Evolutionary conservation across 2,797 vertebrate species (phyloP), one percentile per base, ranked within the genome.

Genomic region (Brachyrhaphis roseni): DNA sequence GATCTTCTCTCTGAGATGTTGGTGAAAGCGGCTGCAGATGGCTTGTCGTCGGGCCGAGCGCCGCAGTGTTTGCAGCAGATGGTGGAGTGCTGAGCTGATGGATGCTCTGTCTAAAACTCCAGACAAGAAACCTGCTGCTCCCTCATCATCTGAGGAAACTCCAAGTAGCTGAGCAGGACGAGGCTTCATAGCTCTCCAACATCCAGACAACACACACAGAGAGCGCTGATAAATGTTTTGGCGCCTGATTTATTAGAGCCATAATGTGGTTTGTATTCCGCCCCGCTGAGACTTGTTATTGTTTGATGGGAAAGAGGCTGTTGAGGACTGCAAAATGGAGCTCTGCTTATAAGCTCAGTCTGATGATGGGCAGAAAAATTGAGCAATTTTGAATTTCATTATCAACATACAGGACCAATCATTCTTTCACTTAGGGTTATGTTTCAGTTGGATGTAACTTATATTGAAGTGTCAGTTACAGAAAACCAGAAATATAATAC

Each of bases 91-190:
- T 55, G 83, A 70, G 76, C 88, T 92, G 90, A 94, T 93, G 91
- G 90, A 93, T 93, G 90, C 84, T 18, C 83, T 85, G 89, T 90
- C 89, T 53, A 72, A 84, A 86, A 82, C 74, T 84, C 71, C 86
- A 87, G 87, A 93, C 90, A 79, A 85, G 86, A 82, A 90, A 84
- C 91, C 91, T 89, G 88, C 91, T 88, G 84, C 88, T 83, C 77
- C 31, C 28, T 78, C 71, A 77, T 66, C 41, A 49, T 80, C 74
- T 74, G 53, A 80, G 73, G 59, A 71, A 36, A 80, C 76, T 77
- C 57, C 0, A 41, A 57, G 74, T 62, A 71, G 20, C 77, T 72
- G 57, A 80, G 66, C 64, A 78, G 49, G 74, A 55, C 0, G 59
- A 51, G 64, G 68, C n/a, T 74, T 81, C 74, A 76, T 78, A 72